These are phyloP conservation scores for Scomber scombrus DNA, from an alignment of 2,113 vertebrate species.

Conservation along the genomic window DNA sequence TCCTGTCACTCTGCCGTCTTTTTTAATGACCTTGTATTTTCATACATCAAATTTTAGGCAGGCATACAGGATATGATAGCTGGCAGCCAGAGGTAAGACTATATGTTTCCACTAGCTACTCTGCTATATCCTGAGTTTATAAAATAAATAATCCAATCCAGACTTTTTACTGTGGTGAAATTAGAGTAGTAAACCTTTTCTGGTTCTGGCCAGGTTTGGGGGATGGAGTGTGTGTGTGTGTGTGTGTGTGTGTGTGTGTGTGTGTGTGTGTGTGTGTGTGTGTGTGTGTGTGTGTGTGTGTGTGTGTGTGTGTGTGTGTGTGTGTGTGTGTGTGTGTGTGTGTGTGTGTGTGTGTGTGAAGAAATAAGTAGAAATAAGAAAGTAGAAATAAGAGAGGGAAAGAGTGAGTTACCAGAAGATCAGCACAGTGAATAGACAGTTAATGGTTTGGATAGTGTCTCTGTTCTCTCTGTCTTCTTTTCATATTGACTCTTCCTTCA, in stretches of 20 bases:
- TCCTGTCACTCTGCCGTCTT: slow-evolving; percentile 61
- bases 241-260: slow-evolving; percentile 19
- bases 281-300: not conserved
- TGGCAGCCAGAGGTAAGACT: slow-evolving; percentile 70
- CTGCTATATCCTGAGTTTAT: slow-evolving; percentile 56
- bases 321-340: slow-evolving; percentile 15
- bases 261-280: slow-evolving; percentile 5
- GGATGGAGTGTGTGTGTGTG: not conserved
- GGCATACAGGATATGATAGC: slow-evolving; percentile 68
- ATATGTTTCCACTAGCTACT: slow-evolving; percentile 66
- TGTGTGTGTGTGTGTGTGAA: not conserved
- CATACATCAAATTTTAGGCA: slow-evolving; percentile 65
- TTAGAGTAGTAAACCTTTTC: slow-evolving; percentile 66
- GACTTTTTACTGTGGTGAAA: slow-evolving; percentile 58
- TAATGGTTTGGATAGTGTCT: slow-evolving; percentile 35
- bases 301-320: not conserved
- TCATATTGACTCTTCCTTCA: slow-evolving; percentile 51
- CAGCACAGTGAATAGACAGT: slow-evolving; percentile 7
- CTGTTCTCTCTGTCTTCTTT: not conserved
- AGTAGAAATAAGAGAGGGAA: too few species aligned
- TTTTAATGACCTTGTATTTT: slow-evolving; percentile 75
- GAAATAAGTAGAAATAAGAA: slow-evolving; percentile 1
- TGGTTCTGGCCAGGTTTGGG: slow-evolving; percentile 38
- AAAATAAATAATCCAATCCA: slow-evolving; percentile 72
- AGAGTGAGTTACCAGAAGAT: slow-evolving; percentile 4